phyloP scores from a whole-genome alignment of 2,113 vertebrate species.

The Petroica traversi region DNA sequence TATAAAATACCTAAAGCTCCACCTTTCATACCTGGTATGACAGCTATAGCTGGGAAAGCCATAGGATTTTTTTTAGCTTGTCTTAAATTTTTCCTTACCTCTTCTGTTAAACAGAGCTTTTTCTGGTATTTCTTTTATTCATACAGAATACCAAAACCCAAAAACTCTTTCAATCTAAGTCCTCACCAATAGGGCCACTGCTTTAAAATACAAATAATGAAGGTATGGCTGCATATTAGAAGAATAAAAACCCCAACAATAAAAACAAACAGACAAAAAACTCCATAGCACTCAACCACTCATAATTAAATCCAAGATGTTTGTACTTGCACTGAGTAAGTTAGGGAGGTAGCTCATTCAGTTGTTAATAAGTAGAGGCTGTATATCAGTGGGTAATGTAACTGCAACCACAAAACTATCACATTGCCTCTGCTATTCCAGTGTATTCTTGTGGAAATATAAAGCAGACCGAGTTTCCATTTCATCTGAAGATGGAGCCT shows the following conservation, averaged over 20 bases:
- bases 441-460: not conserved
- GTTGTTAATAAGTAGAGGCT: not conserved
- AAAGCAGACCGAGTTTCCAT: not conserved
- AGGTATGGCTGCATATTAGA: not conserved
- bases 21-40: not conserved
- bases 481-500: not conserved
- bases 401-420: not conserved
- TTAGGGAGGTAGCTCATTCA: not conserved
- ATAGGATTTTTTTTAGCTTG: not conserved
- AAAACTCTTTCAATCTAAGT: not conserved
- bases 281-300: not conserved
- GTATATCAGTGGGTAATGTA: not conserved
- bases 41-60: not conserved
- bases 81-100: not conserved
- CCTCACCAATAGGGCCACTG: not conserved
- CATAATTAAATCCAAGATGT: not conserved
- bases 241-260: not conserved
- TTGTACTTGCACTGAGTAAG: not conserved
- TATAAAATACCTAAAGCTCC: not conserved
- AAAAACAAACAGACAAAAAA: not conserved
- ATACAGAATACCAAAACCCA: not conserved
- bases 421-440: too few relatives aligned
- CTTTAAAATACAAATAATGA: not conserved
- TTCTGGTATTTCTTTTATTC: not conserved
- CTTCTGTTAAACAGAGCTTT: not conserved